phyloP scores from a whole-genome alignment of 2,797 vertebrate species.

The Eremophila alpestris region DNA sequence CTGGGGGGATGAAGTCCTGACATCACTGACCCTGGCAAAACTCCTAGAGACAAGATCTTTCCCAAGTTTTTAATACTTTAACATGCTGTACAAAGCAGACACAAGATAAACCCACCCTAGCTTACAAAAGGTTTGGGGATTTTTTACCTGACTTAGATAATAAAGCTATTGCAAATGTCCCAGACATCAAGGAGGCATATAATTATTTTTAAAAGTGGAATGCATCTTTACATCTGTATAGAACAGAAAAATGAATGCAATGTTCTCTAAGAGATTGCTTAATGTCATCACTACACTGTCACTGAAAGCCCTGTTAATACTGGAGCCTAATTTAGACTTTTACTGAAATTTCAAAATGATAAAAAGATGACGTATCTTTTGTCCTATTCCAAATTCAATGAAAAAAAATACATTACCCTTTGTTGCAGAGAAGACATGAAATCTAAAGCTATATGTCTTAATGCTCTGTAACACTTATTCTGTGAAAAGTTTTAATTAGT shows the following conservation, averaged over 20 bases:
- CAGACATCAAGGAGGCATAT: neutral
- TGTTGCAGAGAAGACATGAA: neutral
- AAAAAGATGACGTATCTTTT: neutral
- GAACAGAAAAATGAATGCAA: neutral
- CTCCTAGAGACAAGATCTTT: neutral
- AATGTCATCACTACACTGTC: neutral
- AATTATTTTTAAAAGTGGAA: neutral
- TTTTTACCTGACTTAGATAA: neutral
- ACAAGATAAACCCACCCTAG: neutral
- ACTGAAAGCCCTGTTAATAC: neutral
- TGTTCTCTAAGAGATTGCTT: neutral
- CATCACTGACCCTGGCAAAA: neutral
- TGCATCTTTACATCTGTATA: neutral
- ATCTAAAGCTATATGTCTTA: neutral
- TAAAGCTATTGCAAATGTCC: neutral
- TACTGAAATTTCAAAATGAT: neutral
- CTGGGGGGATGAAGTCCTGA: neutral
- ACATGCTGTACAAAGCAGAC: neutral
- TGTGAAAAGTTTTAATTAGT: conserved; percentile 11
- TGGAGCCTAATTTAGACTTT: neutral
- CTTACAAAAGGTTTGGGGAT: neutral
- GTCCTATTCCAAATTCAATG: neutral
- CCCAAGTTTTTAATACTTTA: neutral
- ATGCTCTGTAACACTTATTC: neutral
- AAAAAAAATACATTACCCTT: neutral